phyloP scores from a whole-genome alignment of 2,113 vertebrate genomes.

The Melospiza georgiana region DNA sequence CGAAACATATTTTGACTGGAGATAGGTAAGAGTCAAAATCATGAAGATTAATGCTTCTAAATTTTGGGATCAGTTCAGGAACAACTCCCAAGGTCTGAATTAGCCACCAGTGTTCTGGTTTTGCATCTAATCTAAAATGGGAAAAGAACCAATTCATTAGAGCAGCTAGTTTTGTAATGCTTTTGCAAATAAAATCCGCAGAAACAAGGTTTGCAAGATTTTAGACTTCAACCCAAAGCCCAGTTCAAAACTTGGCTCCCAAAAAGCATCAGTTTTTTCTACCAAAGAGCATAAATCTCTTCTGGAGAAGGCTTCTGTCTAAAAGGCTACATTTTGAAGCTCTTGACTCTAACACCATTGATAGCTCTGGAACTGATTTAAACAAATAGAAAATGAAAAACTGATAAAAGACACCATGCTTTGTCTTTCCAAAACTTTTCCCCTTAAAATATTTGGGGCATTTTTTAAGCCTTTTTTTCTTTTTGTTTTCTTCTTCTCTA shows the following conservation, averaged over 20 bases:
- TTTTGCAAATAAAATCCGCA: slow-evolving; percentile 2
- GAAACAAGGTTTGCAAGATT: neutral
- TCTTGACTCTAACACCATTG: neutral
- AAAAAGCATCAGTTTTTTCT: neutral
- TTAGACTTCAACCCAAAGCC: neutral
- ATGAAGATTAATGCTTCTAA: neutral
- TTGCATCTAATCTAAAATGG: slow-evolving; percentile 6
- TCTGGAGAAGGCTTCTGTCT: slow-evolving; percentile 1
- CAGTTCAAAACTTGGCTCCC: neutral
- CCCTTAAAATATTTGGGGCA: neutral
- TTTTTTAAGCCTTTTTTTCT: neutral
- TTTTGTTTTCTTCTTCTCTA: neutral
- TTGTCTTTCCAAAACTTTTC: neutral
- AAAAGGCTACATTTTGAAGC: neutral
- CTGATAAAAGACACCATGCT: neutral
- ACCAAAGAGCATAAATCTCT: neutral
- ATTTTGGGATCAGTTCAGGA: neutral
- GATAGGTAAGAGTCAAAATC: slow-evolving; percentile 30
- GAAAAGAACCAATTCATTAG: neutral
- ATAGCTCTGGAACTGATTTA: neutral
- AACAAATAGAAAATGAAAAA: neutral
- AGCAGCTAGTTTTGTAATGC: neutral
- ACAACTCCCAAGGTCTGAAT: neutral
- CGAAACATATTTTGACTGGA: neutral
- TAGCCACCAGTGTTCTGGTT: neutral